Evolutionary conservation across 2,113 vertebrate genomes (phyloP).

Genomic region (Tetrax tetrax): DNA sequence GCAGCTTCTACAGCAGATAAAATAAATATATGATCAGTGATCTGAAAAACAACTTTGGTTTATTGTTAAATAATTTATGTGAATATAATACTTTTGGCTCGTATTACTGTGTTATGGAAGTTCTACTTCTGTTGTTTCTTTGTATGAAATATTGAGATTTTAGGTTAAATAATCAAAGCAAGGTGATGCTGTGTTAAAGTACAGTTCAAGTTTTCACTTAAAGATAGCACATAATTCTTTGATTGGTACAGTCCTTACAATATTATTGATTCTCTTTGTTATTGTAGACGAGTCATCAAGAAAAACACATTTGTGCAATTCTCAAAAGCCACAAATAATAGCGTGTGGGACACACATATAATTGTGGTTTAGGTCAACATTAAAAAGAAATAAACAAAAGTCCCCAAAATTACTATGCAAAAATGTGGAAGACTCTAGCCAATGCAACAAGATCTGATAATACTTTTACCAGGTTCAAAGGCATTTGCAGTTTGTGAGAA

Average conservation of each 20-base stretch:
- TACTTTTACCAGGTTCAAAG: conserved; percentile 29
- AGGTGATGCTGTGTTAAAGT: conserved; percentile 72
- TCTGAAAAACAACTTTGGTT: conserved; percentile 44
- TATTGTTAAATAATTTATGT: conserved; percentile 41
- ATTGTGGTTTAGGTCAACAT: conserved; percentile 60
- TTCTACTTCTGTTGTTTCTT: conserved; percentile 52
- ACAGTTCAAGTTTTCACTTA: conserved; percentile 82
- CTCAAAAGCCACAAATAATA: conserved; percentile 73
- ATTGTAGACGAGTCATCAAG: conserved; percentile 72
- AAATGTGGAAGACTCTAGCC: not conserved
- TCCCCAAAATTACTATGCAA: not conserved
- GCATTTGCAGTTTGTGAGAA: conserved; percentile 48
- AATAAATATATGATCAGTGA: conserved; percentile 58
- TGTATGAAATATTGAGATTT: conserved; percentile 72
- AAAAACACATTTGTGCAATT: conserved; percentile 64
- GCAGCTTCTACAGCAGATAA: not conserved
- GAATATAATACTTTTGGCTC: conserved; percentile 44
- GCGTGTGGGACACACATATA: conserved; percentile 57
- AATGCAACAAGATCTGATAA: conserved; percentile 4
- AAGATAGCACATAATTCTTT: conserved; percentile 77
- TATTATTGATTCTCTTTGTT: conserved; percentile 75
- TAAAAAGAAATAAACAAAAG: not conserved
- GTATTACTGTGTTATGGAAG: conserved; percentile 13
- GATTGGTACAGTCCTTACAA: conserved; percentile 69
- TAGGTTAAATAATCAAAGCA: conserved; percentile 80